phyloP scores from a whole-genome alignment of 2,888 invertebrate species.

The Taenaris catops region DNA sequence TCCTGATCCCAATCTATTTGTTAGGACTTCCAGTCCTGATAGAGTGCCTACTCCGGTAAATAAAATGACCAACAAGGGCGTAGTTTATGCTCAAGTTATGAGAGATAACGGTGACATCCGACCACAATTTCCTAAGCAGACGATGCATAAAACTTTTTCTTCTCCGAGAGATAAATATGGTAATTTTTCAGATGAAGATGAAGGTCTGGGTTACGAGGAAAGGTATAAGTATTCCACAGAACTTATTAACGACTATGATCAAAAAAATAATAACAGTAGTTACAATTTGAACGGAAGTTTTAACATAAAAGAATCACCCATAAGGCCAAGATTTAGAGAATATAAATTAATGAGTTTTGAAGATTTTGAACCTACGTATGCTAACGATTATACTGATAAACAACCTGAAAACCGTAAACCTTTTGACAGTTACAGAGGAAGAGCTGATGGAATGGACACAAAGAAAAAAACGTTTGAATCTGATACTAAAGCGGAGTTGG shows the following conservation, averaged over 20 bases:
- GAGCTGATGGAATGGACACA: slow-evolving; percentile 84
- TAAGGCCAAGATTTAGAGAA: slow-evolving; percentile 82
- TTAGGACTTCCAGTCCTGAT: slow-evolving; percentile 66
- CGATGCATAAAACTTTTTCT: slow-evolving; percentile 73
- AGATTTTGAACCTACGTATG: slow-evolving; percentile 72
- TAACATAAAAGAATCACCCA: slow-evolving; percentile 79
- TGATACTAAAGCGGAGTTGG: slow-evolving; percentile 57
- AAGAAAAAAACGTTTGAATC: slow-evolving; percentile 71
- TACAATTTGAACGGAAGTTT: slow-evolving; percentile 58
- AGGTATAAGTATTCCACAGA: slow-evolving; percentile 56
- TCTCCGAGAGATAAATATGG: slow-evolving; percentile 67
- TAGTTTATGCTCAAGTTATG: slow-evolving; percentile 89
- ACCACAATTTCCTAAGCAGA: slow-evolving; percentile 53
- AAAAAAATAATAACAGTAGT: slow-evolving; percentile 67
- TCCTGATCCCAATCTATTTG: slow-evolving; percentile 67
- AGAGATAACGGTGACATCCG: slow-evolving; percentile 56
- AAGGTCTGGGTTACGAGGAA: slow-evolving; percentile 88
- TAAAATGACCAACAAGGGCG: slow-evolving; percentile 77
- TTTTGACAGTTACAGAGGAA: slow-evolving; percentile 75
- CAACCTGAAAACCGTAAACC: slow-evolving; percentile 43
- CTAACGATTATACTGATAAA: slow-evolving; percentile 53
- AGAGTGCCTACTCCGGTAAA: slow-evolving; percentile 64
- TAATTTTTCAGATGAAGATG: slow-evolving; percentile 87
- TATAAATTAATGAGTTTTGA: slow-evolving; percentile 75
- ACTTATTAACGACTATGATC: slow-evolving; percentile 60